These are phyloP conservation scores for Philopedon plagiatum DNA, from an alignment of 2,888 invertebrate genomes.

Conservation along the genomic window DNA sequence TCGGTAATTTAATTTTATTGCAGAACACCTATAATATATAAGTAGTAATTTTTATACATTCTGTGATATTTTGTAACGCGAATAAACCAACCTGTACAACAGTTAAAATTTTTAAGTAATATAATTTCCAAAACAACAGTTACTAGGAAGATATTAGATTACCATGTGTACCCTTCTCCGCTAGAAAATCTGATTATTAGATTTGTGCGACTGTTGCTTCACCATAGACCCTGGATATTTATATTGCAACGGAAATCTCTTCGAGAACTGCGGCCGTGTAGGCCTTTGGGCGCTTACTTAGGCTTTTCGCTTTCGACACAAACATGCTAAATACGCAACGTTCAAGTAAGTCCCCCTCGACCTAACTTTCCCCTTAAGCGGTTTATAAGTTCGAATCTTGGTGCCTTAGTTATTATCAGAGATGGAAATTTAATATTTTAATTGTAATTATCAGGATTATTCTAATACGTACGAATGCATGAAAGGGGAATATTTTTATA, in stretches of 20 bases:
- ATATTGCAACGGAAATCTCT: slow-evolving; percentile 31
- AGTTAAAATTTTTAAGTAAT: too few species aligned
- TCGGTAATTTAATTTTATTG: too few species aligned
- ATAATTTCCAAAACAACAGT: too few species aligned
- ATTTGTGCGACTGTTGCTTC: slow-evolving; percentile 26
- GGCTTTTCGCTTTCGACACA: slow-evolving; percentile 50
- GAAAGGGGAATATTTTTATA: slow-evolving; percentile 15
- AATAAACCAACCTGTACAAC: too few species aligned
- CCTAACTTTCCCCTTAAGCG: slow-evolving; percentile 48
- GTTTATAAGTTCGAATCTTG: slow-evolving; percentile 51
- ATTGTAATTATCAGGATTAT: slow-evolving; percentile 49
- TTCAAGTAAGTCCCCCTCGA: slow-evolving; percentile 23
- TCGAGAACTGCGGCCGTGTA: slow-evolving; percentile 12
- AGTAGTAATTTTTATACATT: too few species aligned
- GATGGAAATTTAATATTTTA: slow-evolving; percentile 53
- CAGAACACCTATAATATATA: too few species aligned
- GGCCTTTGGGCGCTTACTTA: slow-evolving; percentile 58
- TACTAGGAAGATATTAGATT: not conserved
- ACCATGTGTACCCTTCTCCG: not conserved
- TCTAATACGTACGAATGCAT: slow-evolving; percentile 29
- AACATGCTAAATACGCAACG: slow-evolving; percentile 42
- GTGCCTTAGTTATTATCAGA: slow-evolving; percentile 45
- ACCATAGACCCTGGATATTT: slow-evolving; percentile 25
- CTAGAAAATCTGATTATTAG: slow-evolving; percentile 25
- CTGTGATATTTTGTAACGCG: too few species aligned